Evolutionary conservation across 2,797 vertebrate species (phyloP).

Genomic region (Thripadectes ignobilis): DNA sequence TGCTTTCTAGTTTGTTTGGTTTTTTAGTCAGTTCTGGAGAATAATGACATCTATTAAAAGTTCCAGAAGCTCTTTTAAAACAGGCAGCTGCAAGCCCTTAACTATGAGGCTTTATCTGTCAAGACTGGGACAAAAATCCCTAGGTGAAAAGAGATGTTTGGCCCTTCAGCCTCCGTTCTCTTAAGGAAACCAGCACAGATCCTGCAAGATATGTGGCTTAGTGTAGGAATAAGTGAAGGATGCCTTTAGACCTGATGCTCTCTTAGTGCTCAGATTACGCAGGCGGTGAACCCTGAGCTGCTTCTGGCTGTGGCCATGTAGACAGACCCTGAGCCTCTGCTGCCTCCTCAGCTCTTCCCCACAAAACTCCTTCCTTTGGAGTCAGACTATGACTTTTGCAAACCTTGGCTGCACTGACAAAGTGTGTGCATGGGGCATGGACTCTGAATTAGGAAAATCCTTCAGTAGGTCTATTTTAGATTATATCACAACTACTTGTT

Average conservation of each 20-base stretch:
- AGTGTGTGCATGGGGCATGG: neutral
- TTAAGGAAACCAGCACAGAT: neutral
- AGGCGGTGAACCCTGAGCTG: neutral
- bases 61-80: neutral
- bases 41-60: neutral
- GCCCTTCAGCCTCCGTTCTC: neutral
- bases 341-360: neutral
- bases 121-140: neutral
- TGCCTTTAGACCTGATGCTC: neutral
- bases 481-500: neutral
- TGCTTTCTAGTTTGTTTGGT: neutral
- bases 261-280: neutral
- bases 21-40: neutral
- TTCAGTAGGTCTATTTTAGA: neutral
- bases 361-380: neutral
- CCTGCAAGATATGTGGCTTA: neutral
- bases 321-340: neutral
- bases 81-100: neutral
- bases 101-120: neutral
- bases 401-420: neutral
- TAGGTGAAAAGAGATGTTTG: neutral
- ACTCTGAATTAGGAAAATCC: neutral
- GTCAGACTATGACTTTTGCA: neutral
- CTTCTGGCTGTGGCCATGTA: neutral
- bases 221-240: neutral